Conservation (phyloP, 2,113 vertebrate genomes). For the Leptobrachium leishanense region DNA sequence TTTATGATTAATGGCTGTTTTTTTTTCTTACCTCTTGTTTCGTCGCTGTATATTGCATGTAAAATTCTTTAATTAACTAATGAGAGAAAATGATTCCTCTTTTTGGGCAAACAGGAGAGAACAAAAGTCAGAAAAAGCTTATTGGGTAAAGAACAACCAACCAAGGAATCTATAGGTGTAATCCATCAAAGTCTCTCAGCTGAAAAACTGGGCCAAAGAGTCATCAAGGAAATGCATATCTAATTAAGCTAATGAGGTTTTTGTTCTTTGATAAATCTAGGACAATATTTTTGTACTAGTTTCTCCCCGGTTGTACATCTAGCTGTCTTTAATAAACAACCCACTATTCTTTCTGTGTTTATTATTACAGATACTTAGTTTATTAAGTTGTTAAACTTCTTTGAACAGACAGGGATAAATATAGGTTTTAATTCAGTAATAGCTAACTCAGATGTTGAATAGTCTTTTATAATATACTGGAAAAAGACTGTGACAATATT, state of each 20-base stretch:
- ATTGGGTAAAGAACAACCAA: constrained; percentile 15
- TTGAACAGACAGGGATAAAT: not conserved
- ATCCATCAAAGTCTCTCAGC: constrained; percentile 37
- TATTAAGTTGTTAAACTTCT: constrained; percentile 16
- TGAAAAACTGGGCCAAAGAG: constrained; percentile 34
- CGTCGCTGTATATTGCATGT: constrained; percentile 58
- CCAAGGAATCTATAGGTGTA: constrained; percentile 22
- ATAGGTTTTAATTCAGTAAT: too few relatives aligned
- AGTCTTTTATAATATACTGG: too few relatives aligned
- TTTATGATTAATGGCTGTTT: constrained; percentile 80
- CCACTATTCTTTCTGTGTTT: not conserved
- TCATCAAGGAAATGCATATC: constrained; percentile 36
- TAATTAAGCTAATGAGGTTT: constrained; percentile 44
- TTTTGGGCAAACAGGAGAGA: constrained; percentile 11
- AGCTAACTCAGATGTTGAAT: too few relatives aligned
- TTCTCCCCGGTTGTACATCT: constrained; percentile 29
- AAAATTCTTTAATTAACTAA: constrained; percentile 53
- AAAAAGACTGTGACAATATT: too few relatives aligned
- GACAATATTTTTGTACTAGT: constrained; percentile 34
- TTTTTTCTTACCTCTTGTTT: constrained; percentile 72
- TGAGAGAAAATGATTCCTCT: constrained; percentile 40
- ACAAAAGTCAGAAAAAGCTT: not conserved
- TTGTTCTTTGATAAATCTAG: constrained; percentile 41
- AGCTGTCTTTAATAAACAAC: constrained; percentile 37
- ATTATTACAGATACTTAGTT: not conserved